Conservation (phyloP, 1,140 invertebrate species). For the Drosophila mauritiana region DNA sequence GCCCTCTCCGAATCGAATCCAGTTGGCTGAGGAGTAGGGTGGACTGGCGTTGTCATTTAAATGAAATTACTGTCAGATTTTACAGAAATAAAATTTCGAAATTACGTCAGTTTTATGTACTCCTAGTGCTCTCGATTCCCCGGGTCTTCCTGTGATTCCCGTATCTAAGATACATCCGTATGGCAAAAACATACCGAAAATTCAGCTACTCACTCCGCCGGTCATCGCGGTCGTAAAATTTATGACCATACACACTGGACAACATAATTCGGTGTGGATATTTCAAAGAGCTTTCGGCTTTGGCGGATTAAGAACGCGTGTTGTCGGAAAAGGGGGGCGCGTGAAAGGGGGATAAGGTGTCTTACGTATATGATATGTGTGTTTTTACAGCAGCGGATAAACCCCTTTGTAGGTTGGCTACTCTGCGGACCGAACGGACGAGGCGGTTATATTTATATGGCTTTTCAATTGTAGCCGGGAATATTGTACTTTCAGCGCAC, state of each 20-base stretch:
- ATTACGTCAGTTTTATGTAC: conserved; percentile 78
- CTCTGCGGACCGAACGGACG: background rate
- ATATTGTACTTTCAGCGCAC: background rate
- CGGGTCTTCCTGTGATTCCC: background rate
- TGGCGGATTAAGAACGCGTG: conserved; percentile 51
- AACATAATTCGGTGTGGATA: conserved; percentile 66
- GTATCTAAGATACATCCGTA: conserved; percentile 21
- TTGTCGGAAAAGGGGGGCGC: conserved; percentile 11
- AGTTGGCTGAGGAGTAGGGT: conserved; percentile 2
- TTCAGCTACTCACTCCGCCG: conserved; percentile 1
- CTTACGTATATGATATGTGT: conserved; percentile 15
- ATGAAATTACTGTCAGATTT: conserved; percentile 83
- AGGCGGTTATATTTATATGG: conserved; percentile 10
- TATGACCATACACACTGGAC: conserved; percentile 73
- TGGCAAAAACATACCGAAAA: conserved; percentile 12
- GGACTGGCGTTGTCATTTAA: conserved; percentile 68
- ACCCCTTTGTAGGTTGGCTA: background rate
- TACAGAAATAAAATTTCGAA: conserved; percentile 78
- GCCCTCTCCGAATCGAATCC: background rate
- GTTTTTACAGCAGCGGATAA: conserved; percentile 14
- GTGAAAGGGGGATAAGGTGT: conserved; percentile 38
- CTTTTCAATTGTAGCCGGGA: conserved; percentile 19
- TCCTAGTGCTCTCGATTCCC: conserved; percentile 14
- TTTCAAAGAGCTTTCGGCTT: conserved; percentile 40
- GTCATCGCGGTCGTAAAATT: conserved; percentile 59